Evolutionary conservation across 1,140 invertebrate species (phyloP).

Genomic region (Drosophila parabipectinata): DNA sequence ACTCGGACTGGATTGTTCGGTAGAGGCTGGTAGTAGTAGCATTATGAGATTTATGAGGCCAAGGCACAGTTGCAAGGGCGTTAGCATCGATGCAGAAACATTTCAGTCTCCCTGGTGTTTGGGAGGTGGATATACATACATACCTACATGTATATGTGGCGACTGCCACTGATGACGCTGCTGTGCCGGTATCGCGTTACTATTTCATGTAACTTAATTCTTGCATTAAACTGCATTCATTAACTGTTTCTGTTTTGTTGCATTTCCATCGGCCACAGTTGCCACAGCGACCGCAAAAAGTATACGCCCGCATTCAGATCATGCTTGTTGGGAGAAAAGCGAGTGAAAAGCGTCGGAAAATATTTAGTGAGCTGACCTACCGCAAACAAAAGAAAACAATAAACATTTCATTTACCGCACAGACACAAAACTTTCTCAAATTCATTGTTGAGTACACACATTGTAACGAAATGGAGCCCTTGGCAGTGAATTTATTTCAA

Average conservation of each 20-base stretch:
- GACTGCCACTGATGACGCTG: slow-evolving; percentile 19
- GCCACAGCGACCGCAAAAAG: slow-evolving; percentile 50
- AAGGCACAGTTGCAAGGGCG: slow-evolving; percentile 75
- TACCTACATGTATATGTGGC: too few species aligned
- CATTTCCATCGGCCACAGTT: slow-evolving; percentile 33
- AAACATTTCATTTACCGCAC: slow-evolving; percentile 20
- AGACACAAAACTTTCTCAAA: slow-evolving; percentile 55
- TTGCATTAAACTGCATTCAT: slow-evolving; percentile 80
- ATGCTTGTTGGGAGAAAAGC: not conserved
- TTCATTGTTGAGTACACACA: slow-evolving; percentile 20
- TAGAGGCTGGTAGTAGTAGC: slow-evolving; percentile 1
- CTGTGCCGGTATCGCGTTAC: slow-evolving; percentile 61
- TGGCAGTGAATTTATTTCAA: not conserved
- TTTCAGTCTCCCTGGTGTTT: slow-evolving; percentile 45
- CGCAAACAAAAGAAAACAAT: slow-evolving; percentile 43
- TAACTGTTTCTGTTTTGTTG: slow-evolving; percentile 52
- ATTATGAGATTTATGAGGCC: slow-evolving; percentile 65
- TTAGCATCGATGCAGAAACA: slow-evolving; percentile 75
- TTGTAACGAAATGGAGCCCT: slow-evolving; percentile 29
- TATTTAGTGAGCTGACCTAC: slow-evolving; percentile 67
- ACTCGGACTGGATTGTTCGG: slow-evolving; percentile 16
- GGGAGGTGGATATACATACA: slow-evolving; percentile 35
- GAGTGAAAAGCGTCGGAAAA: slow-evolving; percentile 39
- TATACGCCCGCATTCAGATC: slow-evolving; percentile 4
- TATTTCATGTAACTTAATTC: slow-evolving; percentile 78